A percentile compares a stretch with the other conserved stretches of the same genome.
These are phyloP conservation scores for Lissocephala sabroskyi DNA, from an alignment of 2,888 invertebrate species.

Conservation along the genomic window DNA sequence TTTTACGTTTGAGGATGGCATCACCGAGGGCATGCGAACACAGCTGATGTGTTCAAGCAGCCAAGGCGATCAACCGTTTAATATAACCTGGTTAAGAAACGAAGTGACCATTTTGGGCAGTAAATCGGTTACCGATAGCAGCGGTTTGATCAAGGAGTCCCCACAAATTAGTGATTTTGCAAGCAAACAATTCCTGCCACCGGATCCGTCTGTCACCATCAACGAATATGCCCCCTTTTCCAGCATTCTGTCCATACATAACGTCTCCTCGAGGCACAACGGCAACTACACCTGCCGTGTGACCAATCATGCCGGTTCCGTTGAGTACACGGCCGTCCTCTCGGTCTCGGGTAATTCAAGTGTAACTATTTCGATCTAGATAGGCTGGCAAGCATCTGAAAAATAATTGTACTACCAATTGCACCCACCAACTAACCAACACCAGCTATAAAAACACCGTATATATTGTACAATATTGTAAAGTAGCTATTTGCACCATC, in stretches of 20 bases:
- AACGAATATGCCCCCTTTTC: conserved; percentile 75
- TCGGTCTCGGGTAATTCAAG: conserved; percentile 74
- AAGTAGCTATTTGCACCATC: no score
- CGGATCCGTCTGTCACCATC: conserved; percentile 72
- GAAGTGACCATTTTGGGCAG: conserved; percentile 70
- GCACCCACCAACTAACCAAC: conserved; percentile 14
- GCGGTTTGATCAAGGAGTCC: conserved; percentile 7
- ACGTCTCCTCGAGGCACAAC: conserved; percentile 72
- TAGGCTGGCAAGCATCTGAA: conserved; percentile 14
- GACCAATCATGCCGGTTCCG: conserved; percentile 72
- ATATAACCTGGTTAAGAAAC: conserved; percentile 75
- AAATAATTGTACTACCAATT: no score
- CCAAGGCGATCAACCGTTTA: conserved; percentile 75
- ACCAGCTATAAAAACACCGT: conserved; percentile 18
- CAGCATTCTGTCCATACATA: conserved; percentile 72
- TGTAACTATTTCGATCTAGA: conserved; percentile 37
- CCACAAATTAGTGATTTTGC: no score
- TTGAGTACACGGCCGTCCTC: conserved; percentile 74
- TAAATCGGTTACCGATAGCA: conserved; percentile 14
- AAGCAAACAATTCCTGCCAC: conserved; percentile 32
- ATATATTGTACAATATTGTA: conserved; percentile 40
- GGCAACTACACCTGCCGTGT: conserved; percentile 73
- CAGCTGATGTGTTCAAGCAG: conserved; percentile 78
- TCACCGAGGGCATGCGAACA: conserved; percentile 85
- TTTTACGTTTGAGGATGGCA: conserved; percentile 85